These are phyloP conservation scores for Cyclophora punctaria DNA, from an alignment of 2,888 invertebrate genomes.

Conservation along the genomic window DNA sequence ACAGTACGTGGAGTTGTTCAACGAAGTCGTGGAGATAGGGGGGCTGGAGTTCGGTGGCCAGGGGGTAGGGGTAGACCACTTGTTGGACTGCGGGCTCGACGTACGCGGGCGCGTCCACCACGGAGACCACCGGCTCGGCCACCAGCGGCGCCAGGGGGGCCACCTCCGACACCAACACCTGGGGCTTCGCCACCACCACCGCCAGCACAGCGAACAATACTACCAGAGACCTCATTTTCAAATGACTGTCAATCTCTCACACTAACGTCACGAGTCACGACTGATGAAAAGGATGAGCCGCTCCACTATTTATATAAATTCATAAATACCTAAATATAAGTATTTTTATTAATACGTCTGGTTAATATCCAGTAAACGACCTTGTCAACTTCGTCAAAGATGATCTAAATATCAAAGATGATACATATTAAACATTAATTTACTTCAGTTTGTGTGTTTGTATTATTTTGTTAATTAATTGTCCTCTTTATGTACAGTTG, in stretches of 20 bases:
- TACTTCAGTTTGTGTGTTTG: no score
- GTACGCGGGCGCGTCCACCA: neutral
- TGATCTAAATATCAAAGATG: neutral
- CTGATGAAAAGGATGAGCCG: neutral
- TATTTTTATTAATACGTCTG: neutral
- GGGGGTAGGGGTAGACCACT: neutral
- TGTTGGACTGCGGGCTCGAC: neutral
- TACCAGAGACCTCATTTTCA: conserved; percentile 59
- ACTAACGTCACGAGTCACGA: neutral
- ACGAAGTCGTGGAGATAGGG: neutral
- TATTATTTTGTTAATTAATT: no score
- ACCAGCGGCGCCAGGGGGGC: neutral
- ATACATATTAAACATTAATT: neutral
- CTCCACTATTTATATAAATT: conserved; percentile 4
- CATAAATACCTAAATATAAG: no score
- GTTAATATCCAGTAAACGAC: conserved; percentile 1
- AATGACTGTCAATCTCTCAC: conserved; percentile 31
- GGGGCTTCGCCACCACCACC: conserved; percentile 36
- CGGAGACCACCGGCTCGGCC: neutral
- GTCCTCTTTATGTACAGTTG: no score
- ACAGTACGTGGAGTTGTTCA: conserved; percentile 3
- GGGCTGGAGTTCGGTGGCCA: neutral
- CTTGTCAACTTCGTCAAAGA: conserved; percentile 1
- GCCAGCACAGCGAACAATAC: conserved; percentile 54
- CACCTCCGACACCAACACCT: conserved; percentile 6